These are phyloP conservation scores for Myzus persicae DNA, from an alignment of 1,140 invertebrate species.

Conservation along the genomic window DNA sequence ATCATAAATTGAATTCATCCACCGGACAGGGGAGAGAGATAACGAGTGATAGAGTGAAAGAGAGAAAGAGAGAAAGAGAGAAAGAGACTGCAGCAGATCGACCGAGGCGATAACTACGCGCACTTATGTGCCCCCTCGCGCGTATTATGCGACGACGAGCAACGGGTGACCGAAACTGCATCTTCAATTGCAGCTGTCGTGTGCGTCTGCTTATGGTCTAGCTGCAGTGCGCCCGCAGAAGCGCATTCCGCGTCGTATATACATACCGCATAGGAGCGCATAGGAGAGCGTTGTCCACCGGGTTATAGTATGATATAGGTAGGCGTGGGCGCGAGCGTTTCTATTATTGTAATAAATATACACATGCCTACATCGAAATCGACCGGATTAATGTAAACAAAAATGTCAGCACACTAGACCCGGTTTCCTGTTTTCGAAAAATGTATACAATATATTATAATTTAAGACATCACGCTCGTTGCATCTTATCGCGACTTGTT, in stretches of 20 bases:
- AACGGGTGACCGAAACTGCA: slow-evolving; percentile 30
- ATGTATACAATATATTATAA: not conserved
- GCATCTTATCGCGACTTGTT: not conserved
- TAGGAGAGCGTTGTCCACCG: not conserved
- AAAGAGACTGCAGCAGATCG: slow-evolving; percentile 28
- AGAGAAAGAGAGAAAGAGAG: slow-evolving; percentile 29
- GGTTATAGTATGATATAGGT: not conserved
- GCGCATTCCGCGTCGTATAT: not conserved
- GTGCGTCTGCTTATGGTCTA: not conserved
- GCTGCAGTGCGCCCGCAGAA: not conserved
- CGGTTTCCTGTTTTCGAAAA: not conserved
- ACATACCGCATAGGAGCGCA: not conserved
- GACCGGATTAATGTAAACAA: not conserved
- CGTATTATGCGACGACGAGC: not conserved
- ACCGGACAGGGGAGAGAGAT: slow-evolving; percentile 21
- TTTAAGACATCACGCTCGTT: not conserved
- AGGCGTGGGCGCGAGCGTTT: not conserved
- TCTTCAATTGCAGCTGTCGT: slow-evolving; percentile 7
- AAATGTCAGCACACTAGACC: not conserved
- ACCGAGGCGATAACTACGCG: not conserved
- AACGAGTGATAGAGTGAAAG: slow-evolving; percentile 36
- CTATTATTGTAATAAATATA: slow-evolving; percentile 1
- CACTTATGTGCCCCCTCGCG: too few relatives aligned
- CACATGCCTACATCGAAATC: not conserved
- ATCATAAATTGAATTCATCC: slow-evolving; percentile 44